Evolutionary conservation across 2,888 invertebrate genomes (phyloP).

Genomic region (Apotomis turbidana): DNA sequence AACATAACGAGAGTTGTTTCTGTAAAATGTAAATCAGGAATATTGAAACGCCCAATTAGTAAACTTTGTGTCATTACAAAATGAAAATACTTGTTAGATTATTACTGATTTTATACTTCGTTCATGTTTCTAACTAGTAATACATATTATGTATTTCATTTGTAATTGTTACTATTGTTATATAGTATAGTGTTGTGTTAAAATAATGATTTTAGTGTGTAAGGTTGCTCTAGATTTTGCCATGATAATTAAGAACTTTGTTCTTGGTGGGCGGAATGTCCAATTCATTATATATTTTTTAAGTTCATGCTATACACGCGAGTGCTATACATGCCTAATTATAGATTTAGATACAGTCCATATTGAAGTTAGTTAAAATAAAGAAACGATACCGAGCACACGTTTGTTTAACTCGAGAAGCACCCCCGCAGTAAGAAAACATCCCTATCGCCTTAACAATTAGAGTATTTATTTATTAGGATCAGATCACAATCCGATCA

Average conservation of each 20-base stretch:
- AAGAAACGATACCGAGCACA: too few relatives aligned
- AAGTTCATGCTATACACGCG: too few relatives aligned
- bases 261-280: conserved; percentile 27
- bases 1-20: conserved; percentile 41
- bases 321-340: neutral
- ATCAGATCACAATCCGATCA: too few relatives aligned
- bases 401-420: too few relatives aligned
- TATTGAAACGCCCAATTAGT: conserved; percentile 19
- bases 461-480: too few relatives aligned
- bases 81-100: neutral
- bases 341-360: conserved; percentile 5
- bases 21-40: conserved; percentile 17
- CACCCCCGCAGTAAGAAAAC: too few relatives aligned
- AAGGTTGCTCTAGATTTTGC: too few relatives aligned
- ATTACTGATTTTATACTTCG: neutral
- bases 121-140: neutral
- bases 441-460: too few relatives aligned
- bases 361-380: neutral
- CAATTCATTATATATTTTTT: neutral
- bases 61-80: conserved; percentile 16
- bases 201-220: too few relatives aligned
- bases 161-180: neutral
- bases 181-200: too few relatives aligned
- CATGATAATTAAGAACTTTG: conserved; percentile 11
- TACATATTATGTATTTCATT: neutral